phyloP scores from a whole-genome alignment of 2,888 invertebrate genomes.

The Meta bourneti region DNA sequence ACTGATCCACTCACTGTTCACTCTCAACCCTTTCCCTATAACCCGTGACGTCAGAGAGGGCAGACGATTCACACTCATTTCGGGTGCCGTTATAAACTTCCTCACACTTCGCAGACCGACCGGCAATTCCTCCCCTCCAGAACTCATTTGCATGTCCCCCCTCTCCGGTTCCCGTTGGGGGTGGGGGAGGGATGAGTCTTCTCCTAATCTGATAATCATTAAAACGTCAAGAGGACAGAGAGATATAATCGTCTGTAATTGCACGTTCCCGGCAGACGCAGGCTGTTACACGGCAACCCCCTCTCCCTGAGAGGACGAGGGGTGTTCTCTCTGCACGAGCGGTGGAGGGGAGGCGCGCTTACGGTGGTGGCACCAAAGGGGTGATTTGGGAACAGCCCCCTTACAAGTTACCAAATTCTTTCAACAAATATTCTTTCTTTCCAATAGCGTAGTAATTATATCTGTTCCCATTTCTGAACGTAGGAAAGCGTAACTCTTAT shows the following conservation, averaged over 20 bases:
- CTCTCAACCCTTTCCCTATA: background rate
- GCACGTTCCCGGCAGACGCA: conserved; percentile 45
- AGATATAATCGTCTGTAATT: conserved; percentile 65
- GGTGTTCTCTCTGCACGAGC: background rate
- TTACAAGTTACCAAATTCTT: background rate
- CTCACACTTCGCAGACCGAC: background rate
- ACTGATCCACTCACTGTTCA: background rate
- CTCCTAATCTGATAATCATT: conserved; percentile 68
- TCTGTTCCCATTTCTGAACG: no score
- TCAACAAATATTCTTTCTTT: no score
- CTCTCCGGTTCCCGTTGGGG: background rate
- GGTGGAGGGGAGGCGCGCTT: background rate
- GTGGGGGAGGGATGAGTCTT: background rate
- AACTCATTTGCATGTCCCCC: background rate
- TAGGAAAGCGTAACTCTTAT: no score
- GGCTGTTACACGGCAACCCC: conserved; percentile 42
- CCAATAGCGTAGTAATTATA: no score
- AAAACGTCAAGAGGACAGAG: conserved; percentile 56
- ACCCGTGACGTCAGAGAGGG: background rate
- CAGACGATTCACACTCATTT: background rate
- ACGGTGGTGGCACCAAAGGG: background rate
- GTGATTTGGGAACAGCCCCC: background rate
- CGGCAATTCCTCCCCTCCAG: background rate
- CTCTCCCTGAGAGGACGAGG: background rate
- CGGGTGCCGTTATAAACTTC: background rate